Conservation (phyloP, 1,140 invertebrate genomes). For the Drosophila simulans region DNA sequence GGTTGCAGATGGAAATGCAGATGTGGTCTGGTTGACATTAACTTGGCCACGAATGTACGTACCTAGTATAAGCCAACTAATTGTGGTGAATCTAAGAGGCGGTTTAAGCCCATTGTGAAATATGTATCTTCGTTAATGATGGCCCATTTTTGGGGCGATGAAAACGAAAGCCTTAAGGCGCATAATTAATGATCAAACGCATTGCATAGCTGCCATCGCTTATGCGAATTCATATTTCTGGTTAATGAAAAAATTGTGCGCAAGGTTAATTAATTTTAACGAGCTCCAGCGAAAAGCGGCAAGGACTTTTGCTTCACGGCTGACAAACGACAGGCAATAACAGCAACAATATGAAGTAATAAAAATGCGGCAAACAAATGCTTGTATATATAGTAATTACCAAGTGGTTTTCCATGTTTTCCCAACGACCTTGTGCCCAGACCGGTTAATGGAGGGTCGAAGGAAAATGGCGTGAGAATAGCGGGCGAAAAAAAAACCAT, state of each 20-base stretch:
- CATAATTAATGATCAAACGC: constrained; percentile 41
- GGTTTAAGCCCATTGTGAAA: constrained; percentile 8
- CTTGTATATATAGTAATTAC: constrained; percentile 55
- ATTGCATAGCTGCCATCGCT: constrained; percentile 23
- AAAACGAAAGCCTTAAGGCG: constrained; percentile 4
- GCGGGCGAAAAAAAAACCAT: constrained; percentile 18
- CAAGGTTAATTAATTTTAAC: constrained; percentile 66
- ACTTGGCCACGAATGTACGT: neutral
- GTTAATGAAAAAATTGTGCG: constrained; percentile 62
- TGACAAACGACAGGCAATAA: constrained; percentile 63
- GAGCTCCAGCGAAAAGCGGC: constrained; percentile 30
- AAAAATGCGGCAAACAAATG: constrained; percentile 59
- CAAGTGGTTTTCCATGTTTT: constrained; percentile 60
- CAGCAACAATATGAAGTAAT: constrained; percentile 59
- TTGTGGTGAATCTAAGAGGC: constrained; percentile 11
- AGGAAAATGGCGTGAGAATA: neutral
- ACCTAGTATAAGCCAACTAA: constrained; percentile 18
- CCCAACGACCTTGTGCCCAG: constrained; percentile 44
- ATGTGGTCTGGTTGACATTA: constrained; percentile 17
- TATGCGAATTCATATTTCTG: constrained; percentile 48
- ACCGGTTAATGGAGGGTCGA: constrained; percentile 30
- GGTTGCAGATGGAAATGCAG: constrained; percentile 10
- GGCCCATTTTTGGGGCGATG: neutral
- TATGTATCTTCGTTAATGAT: constrained; percentile 16
- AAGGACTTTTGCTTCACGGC: constrained; percentile 24